Evolutionary conservation across 53 echinoderm and acorn worm genomes (phyloP).

Genomic region (Mesocentrotus franciscanus): DNA sequence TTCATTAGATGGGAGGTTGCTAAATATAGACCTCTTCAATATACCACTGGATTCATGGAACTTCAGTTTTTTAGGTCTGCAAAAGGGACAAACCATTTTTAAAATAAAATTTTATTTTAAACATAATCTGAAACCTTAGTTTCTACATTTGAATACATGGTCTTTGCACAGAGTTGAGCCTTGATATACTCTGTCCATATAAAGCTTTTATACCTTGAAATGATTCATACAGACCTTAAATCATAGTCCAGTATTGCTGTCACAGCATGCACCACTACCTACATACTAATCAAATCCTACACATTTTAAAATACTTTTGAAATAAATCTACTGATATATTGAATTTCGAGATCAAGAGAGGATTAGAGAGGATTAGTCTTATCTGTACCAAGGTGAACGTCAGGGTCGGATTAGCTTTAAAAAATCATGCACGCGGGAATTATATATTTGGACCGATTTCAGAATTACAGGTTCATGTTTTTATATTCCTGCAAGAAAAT

Average conservation of each 20-base stretch:
- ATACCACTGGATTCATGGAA: too few relatives aligned
- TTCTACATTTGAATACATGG: too few relatives aligned
- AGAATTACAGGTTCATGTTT: not conserved
- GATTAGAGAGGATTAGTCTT: slow-evolving; percentile 1
- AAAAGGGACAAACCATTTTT: too few relatives aligned
- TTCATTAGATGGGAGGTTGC: too few relatives aligned
- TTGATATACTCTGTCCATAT: too few relatives aligned
- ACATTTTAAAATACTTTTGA: not conserved
- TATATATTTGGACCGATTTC: not conserved
- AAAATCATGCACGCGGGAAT: not conserved
- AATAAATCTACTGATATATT: not conserved
- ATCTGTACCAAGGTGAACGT: not conserved
- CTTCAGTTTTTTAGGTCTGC: too few relatives aligned
- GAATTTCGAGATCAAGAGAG: not conserved
- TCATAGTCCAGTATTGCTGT: not conserved
- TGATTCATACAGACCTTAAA: not conserved
- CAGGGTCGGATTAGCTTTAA: not conserved
- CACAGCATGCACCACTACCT: not conserved
- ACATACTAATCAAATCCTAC: not conserved
- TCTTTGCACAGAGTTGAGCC: too few relatives aligned
- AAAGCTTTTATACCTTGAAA: too few relatives aligned
- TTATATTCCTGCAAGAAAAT: not conserved
- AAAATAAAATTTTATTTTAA: too few relatives aligned
- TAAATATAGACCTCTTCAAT: too few relatives aligned
- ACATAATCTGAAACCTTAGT: too few relatives aligned